phyloP scores from a whole-genome alignment of 2,797 vertebrate species.

The Cyclopterus lumpus region DNA sequence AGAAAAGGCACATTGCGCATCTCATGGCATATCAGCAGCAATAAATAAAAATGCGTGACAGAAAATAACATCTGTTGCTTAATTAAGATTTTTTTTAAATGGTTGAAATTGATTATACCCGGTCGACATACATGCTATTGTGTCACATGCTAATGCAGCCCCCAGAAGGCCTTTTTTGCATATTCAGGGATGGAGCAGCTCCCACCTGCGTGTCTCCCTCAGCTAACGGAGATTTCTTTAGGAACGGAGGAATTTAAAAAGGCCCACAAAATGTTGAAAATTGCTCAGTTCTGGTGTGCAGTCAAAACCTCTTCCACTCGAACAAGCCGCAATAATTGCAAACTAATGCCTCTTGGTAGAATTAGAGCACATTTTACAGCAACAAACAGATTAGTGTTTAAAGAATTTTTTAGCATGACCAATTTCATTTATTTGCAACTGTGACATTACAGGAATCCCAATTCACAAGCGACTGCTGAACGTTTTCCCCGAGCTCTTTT shows the following conservation, averaged over 20 bases:
- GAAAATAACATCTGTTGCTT: not conserved
- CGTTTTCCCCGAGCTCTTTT: slow-evolving; percentile 50
- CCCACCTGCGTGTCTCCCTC: not conserved
- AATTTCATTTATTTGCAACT: slow-evolving; percentile 48
- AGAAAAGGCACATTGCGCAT: not conserved
- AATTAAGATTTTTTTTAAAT: not conserved
- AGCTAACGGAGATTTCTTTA: not conserved
- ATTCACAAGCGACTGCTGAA: slow-evolving; percentile 20
- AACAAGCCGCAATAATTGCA: slow-evolving; percentile 37
- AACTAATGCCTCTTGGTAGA: slow-evolving; percentile 39
- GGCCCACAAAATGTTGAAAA: not conserved
- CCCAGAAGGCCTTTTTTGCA: not conserved
- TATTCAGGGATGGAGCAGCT: not conserved
- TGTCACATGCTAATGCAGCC: not conserved
- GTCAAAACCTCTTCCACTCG: slow-evolving; percentile 8
- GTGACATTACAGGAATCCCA: slow-evolving; percentile 44
- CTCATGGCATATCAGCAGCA: not conserved
- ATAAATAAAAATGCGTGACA: not conserved
- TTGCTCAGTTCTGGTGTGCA: not conserved
- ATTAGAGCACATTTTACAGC: slow-evolving; percentile 40
- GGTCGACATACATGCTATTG: not conserved
- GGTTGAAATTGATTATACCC: not conserved
- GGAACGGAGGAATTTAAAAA: not conserved
- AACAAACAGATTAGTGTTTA: slow-evolving; percentile 46
- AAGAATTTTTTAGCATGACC: slow-evolving; percentile 48